Base-by-base conservation (phyloP, 2,888 invertebrate species). In the Pediacus dermestoides region DNA sequence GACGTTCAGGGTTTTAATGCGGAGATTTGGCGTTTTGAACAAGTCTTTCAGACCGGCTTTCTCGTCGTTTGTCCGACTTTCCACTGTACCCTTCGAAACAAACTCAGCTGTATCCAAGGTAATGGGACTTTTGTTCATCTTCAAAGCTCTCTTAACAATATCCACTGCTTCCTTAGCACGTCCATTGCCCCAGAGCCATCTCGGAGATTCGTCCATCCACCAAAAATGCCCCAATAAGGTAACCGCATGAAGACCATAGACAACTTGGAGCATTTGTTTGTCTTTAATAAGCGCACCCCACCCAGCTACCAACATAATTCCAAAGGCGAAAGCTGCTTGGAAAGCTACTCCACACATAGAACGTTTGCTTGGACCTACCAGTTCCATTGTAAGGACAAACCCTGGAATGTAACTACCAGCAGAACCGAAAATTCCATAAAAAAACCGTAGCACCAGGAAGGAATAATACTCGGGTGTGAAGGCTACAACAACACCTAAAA, bases 121-220 rank as follows among this genome's bases (percentile, higher is more conserved):
- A 8, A 78, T 70, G 13, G 75, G 71, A 18, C 77, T 80, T 26
- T 76, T 75, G 61, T 90, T 90, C 52, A 77, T 79, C 60, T 78
- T 80, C n/a, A 88, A 64, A n/a, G 81, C 89, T 59, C 77, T 85
- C 50, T 80, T 76, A 2, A 88, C 77, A 44, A 90, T 87, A 6
- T 76, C 74, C 0, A 88, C 76, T 0, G 89, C 82, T 67, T 89
- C 85, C 32, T 75, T 74, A 0, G 76, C 71, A 30, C 82, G 74
- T 1, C 88, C 89, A 62, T 89, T 87, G 18, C 83, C 80, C 89
- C 90, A 90, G 4, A 90, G 67, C 90, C 90, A 91, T 9, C 89
- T 76, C 0, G 89, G 88, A 4, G 89, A 90, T 70, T 91, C 90
- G 54, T 90, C 89, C 78, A 91, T 83, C 2, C 88, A 69, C 90